A percentile compares a stretch with the other conserved stretches of the same genome.
phyloP scores from a whole-genome alignment of 2,113 vertebrate species.

The Phocoena phocoena region DNA sequence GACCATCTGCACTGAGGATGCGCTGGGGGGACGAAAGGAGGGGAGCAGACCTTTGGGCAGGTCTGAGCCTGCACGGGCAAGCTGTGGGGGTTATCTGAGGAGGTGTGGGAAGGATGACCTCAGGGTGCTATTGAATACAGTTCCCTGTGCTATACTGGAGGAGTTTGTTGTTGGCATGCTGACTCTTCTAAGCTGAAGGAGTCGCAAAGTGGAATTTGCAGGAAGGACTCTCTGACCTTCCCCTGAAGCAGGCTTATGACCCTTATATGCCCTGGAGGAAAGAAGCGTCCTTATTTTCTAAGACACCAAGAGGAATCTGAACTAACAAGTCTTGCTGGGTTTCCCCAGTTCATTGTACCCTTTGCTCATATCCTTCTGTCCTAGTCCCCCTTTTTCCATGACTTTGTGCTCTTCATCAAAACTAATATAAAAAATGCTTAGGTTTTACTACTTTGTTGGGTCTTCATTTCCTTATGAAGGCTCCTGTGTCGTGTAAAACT shows the following conservation, averaged over 20 bases:
- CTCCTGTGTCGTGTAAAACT: background rate
- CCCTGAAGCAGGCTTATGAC: background rate
- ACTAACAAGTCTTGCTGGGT: background rate
- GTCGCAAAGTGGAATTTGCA: background rate
- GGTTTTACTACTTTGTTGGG: background rate
- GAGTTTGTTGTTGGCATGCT: background rate
- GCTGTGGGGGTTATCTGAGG: background rate
- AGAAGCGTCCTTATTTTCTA: background rate
- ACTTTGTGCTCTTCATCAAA: background rate
- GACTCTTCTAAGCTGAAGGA: background rate
- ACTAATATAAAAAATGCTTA: background rate
- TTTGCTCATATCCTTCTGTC: background rate
- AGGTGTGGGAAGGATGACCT: accelerated
- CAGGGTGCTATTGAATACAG: background rate
- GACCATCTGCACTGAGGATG: background rate
- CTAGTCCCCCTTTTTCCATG: background rate
- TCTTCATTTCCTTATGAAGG: background rate
- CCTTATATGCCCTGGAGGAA: background rate
- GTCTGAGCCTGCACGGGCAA: background rate
- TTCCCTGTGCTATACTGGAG: background rate
- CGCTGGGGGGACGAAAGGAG: accelerated
- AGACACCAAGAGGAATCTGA: background rate
- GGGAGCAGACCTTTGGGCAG: background rate
- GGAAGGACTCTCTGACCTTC: background rate
- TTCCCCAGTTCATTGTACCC: background rate